Conservation (phyloP, 37 sponge, comb jelly and placozoan genomes). For the Bolinopsis microptera region DNA sequence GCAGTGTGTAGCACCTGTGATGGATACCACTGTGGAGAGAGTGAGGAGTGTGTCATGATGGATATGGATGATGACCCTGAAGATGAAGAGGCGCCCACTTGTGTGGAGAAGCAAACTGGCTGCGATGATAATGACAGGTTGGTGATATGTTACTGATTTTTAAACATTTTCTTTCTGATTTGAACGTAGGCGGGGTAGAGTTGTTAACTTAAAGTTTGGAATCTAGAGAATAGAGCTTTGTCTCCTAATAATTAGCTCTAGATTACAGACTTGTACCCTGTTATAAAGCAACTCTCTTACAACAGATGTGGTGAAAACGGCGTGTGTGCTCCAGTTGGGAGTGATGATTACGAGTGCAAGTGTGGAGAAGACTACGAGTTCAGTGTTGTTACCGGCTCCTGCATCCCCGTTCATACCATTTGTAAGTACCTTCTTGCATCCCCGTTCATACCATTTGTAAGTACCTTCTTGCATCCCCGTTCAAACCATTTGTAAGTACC, state of each 20-base stretch:
- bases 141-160: no score
- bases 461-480: no score
- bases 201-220: no score
- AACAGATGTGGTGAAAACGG: constrained; percentile 39
- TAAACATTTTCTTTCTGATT: no score
- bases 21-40: constrained; percentile 18
- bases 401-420: neutral
- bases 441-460: no score
- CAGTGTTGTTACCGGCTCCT: neutral
- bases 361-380: neutral
- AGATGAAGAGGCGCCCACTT: neutral
- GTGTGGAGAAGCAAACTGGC: neutral
- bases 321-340: neutral
- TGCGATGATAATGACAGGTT: constrained; percentile 21
- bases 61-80: neutral
- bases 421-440: no score
- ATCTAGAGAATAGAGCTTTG: no score
- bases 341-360: neutral
- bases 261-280: no score
- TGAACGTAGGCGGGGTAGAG: no score
- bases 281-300: no score
- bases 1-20: constrained; percentile 12
- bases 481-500: no score
- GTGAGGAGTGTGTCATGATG: constrained; percentile 9
- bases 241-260: no score